Evolutionary conservation across 2,113 vertebrate species (phyloP), one percentile per base, ranked within the genome.

Genomic region (Seriola dumerili): DNA sequence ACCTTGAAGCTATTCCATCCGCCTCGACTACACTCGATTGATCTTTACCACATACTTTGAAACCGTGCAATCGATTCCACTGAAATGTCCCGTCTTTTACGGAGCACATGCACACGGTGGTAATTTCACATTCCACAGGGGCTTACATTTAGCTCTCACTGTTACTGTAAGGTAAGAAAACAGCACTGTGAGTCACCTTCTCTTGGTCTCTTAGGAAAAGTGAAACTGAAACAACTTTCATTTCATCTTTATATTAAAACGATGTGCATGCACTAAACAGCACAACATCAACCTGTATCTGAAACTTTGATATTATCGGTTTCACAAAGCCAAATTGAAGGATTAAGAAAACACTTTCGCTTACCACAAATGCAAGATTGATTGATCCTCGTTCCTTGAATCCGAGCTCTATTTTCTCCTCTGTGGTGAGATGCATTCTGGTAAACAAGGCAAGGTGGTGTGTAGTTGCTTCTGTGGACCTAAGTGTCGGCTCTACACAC

Each of bases 311-410:
- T 36, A 42, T 36, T 57, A 29, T 38, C 7, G 1, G 2, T 58
- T 46, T 55, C 54, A 46, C 25, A 59, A 48, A 68, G 16, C 1
- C 8, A 5, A n/a, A 68, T 2, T 23, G 8, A 63, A 52, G 32
- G 23, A 61, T 52, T 1, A 57, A 63, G 14, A 65, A 11, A 34
- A 57, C 0, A 4, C 3, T 38, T 42, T 40, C 14, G 87, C 95
- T 94, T 82, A 95, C 95, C 88, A 67, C 46, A 12, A 93, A 93
- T 0, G 84, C 74, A 10, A 83, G 84, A 59, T 92, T 91, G 25
- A 83, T 55, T 0, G 81, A 81, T 16, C 84, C 91, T 16, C 83
- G 78, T 5, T 89, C 87, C 38, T 42, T 90, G 4, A 87, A 55
- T 32, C 86, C 90, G 4, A 89, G 78, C 72, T 94, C 93, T 1